Conservation (phyloP, 1,140 invertebrate genomes). For the Drosophila ambigua region DNA sequence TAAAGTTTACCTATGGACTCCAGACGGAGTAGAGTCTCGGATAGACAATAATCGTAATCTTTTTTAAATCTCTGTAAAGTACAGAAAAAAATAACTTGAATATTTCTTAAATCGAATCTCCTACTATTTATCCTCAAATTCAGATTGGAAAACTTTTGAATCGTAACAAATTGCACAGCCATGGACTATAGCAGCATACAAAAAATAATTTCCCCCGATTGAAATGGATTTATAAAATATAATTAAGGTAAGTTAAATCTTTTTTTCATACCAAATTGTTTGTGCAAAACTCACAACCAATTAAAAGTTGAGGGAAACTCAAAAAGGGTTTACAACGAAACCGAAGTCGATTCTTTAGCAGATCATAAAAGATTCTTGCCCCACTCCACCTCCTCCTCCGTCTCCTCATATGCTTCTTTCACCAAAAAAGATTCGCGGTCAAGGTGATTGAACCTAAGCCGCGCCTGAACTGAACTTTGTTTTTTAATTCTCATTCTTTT, state of each 20-base stretch:
- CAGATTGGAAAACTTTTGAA: not conserved
- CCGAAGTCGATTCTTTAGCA: slow-evolving; percentile 1
- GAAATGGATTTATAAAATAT: slow-evolving; percentile 27
- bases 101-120: not conserved
- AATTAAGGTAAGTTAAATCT: slow-evolving; percentile 18
- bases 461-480: slow-evolving; percentile 30
- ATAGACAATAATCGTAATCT: no score
- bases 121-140: not conserved
- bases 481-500: slow-evolving; percentile 35
- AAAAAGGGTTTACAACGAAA: slow-evolving; percentile 11
- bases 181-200: slow-evolving; percentile 36
- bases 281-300: not conserved
- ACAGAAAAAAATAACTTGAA: no score
- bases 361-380: slow-evolving; percentile 30
- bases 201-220: slow-evolving; percentile 2
- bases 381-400: not conserved
- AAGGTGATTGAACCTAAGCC: slow-evolving; percentile 73
- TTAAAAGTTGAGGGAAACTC: not conserved
- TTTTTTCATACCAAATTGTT: not conserved
- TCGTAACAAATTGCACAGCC: not conserved
- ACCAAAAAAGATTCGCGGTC: slow-evolving; percentile 66
- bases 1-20: not conserved
- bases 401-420: slow-evolving; percentile 16
- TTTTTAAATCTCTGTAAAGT: no score
- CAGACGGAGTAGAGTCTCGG: no score